A percentile compares a stretch with the other conserved stretches of the same genome.
phyloP scores from a whole-genome alignment of 1,140 invertebrate genomes.

The Scaptodrosophila lebanonensis region DNA sequence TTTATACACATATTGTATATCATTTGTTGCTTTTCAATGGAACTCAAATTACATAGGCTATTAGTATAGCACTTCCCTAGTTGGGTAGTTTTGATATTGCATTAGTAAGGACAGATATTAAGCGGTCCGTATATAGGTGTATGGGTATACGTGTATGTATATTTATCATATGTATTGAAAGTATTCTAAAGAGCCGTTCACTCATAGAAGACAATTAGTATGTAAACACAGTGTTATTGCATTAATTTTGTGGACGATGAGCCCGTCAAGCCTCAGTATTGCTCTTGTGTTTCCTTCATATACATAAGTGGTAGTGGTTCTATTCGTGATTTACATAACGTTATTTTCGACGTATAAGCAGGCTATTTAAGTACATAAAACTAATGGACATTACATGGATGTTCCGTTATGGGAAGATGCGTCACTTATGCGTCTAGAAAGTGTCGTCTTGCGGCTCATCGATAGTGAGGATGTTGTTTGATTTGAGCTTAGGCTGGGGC shows the following conservation, averaged over 20 bases:
- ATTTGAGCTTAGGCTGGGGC: constrained; percentile 26
- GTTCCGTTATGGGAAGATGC: constrained; percentile 79
- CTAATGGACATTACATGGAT: constrained; percentile 62
- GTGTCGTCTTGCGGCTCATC: constrained; percentile 78
- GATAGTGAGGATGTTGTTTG: constrained; percentile 69
- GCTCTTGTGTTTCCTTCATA: not conserved
- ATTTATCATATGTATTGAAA: constrained; percentile 3
- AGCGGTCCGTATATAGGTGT: not conserved
- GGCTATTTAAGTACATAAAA: constrained; percentile 8
- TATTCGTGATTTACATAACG: constrained; percentile 44
- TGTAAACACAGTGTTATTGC: constrained; percentile 23
- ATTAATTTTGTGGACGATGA: constrained; percentile 21
- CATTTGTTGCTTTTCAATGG: too few relatives aligned
- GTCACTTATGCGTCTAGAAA: constrained; percentile 81
- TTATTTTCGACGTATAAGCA: constrained; percentile 11
- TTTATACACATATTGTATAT: too few relatives aligned
- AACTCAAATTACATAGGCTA: too few relatives aligned
- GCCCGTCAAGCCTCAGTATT: constrained; percentile 4
- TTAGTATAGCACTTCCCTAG: too few relatives aligned
- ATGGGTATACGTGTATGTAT: not conserved
- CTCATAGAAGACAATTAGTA: constrained; percentile 13
- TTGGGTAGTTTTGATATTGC: too few relatives aligned
- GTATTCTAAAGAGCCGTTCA: not conserved
- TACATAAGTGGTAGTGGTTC: not conserved
- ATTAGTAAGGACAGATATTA: too few relatives aligned